Base-by-base conservation (phyloP, 2,113 vertebrate genomes). In the Vireo altiloquus region DNA sequence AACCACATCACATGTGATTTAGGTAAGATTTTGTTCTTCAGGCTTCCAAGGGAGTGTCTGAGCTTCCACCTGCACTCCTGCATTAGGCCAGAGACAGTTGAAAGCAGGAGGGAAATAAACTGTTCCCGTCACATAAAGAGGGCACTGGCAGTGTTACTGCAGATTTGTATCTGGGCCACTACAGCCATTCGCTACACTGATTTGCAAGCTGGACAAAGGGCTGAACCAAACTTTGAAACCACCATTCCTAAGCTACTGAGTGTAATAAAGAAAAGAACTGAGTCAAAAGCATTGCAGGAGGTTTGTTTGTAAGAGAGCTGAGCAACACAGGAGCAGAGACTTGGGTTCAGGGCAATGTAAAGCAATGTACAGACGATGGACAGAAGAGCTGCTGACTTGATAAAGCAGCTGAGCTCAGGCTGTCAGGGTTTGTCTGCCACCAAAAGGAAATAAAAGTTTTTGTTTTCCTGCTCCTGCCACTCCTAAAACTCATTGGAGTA, bases 1-100 rank as follows among this genome's bases (percentile, higher is more conserved):
- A 46, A 60, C 15, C 2, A 0, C 0, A 0, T 70, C 46, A 54
- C 25, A 42, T 4, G 5, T 31, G n/a, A 30, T 69, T 82, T 72
- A 63, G 23, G 20, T 72, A 72, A 82, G 18, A 15, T 64, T 86
- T 60, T 90, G n/a, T 44, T 82, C 44, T 79, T 92, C 13, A 59
- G 0, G 42, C 30, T 81, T 88, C 63, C 72, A 42, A 44, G 13
- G 31, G 28, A 75, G 10, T 15, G 14, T 20, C 69, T 81, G 53
- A 66, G 13, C 28, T 82, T 81, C 31, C 4, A 52, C 0, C 20
- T 82, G 28, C 28, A 50, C 5, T 90, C 15, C 21, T 28, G 20
- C 23, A 31, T n/a, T 84, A 31, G 59, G 33, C 30, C 35, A 60
- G 37, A 65, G 31, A 57, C 39, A 33, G 27, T 9, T 68, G 57